Conservation (phyloP, 2,888 invertebrate genomes). For the Drosophila cyrtoloma region DNA sequence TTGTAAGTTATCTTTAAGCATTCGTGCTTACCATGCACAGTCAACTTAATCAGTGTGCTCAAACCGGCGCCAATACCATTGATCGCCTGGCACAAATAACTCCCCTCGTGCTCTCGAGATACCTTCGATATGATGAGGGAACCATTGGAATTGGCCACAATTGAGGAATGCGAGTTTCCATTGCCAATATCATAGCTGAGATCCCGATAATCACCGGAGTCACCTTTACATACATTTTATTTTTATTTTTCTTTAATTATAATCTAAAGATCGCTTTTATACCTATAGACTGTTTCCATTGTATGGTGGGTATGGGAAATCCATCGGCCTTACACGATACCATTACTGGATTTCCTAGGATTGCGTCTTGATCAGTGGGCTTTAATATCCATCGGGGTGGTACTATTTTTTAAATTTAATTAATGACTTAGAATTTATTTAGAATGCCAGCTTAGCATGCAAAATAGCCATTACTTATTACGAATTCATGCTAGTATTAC, state of each 20-base stretch:
- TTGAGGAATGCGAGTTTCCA: conserved; percentile 79
- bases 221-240: conserved; percentile 51
- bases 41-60: conserved; percentile 88
- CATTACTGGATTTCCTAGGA: conserved; percentile 89
- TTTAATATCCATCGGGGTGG: conserved; percentile 92
- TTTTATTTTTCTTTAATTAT: neutral
- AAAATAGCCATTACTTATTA: conserved; percentile 3
- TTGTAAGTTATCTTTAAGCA: neutral
- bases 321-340: conserved; percentile 91
- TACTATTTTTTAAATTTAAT: conserved; percentile 85
- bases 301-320: conserved; percentile 88
- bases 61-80: conserved; percentile 88
- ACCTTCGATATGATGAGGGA: conserved; percentile 86
- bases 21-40: conserved; percentile 87
- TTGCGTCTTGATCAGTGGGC: conserved; percentile 90
- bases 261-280: conserved; percentile 59
- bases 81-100: conserved; percentile 87
- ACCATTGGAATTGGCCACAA: conserved; percentile 85
- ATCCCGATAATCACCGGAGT: conserved; percentile 87
- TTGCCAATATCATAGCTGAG: conserved; percentile 85
- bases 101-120: conserved; percentile 86
- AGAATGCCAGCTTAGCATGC: conserved; percentile 22
- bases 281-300: conserved; percentile 87
- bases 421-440: conserved; percentile 8
- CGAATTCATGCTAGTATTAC: conserved; percentile 16